Conservation (phyloP, 2,113 vertebrate species). For the Antechinus stuartii region DNA sequence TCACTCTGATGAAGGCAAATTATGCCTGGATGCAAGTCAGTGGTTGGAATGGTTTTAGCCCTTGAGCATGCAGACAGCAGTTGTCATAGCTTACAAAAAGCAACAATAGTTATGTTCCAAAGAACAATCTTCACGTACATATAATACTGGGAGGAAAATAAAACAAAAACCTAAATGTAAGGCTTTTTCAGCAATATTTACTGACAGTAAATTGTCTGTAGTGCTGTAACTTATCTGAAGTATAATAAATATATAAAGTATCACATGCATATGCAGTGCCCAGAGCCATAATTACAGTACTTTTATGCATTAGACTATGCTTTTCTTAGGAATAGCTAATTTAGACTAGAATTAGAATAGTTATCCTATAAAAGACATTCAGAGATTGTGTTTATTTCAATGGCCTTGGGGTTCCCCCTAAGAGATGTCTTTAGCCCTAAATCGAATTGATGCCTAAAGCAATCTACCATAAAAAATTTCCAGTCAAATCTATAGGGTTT, state of each 20-base stretch:
- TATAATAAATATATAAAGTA: background rate
- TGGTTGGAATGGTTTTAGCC: background rate
- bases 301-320: background rate
- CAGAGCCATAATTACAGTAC: background rate
- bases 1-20: conserved; percentile 11
- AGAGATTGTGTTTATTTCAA: background rate
- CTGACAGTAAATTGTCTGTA: background rate
- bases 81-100: background rate
- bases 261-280: background rate
- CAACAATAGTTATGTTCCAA: background rate
- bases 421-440: background rate
- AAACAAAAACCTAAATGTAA: background rate
- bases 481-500: background rate
- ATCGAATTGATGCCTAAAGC: background rate
- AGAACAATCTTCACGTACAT: background rate
- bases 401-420: background rate
- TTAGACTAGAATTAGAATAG: background rate
- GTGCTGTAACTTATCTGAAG: background rate
- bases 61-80: background rate
- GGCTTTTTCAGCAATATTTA: background rate
- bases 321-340: background rate
- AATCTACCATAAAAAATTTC: background rate
- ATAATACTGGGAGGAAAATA: background rate
- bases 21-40: background rate
- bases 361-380: background rate